Evolutionary conservation across 2,888 invertebrate genomes (phyloP), one percentile per base, ranked within the genome.

Genomic region (Hipparchia semele): DNA sequence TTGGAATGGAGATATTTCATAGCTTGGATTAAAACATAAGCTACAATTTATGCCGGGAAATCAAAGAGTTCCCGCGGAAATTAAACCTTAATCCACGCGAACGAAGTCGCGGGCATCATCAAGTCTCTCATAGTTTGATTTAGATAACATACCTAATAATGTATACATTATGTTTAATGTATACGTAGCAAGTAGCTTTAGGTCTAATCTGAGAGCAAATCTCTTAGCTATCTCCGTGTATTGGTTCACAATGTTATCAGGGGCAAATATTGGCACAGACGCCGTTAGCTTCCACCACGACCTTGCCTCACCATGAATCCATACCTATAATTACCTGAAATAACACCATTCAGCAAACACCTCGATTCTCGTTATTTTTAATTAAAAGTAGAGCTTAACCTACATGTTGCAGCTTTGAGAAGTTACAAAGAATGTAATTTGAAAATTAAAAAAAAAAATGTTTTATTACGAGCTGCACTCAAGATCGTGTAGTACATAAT

Each of bases 181-280:
- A 81, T 80, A 84, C 88, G 84, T 86, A 86, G 84, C 78, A 68
- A 77, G 80, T 83, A 83, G 90, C 89, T 92, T 90, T 91, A 79
- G 84, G 79, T 81, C 83, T 93, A 93, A 93, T 93, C 93, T 90
- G 73, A 89, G 87, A 88, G 88, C 85, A 93, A 93, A 94, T 92
- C 90, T 92, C 85, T 86, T 39, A 69, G 61, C 61, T 86, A 90
- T 89, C 90, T 85, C 85, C 84, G 84, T 84, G 86, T 92, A 92
- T 92, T 90, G 90, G 92, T 92, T 89, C 89, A 90, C 87, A 92
- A 88, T 89, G 90, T 92, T 93, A 93, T 94, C 92, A 86, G 86
- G 72, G 80, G 85, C 88, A 92, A 92, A 94, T 92, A 92, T 93
- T 93, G 84, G 87, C 86, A 78, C 76, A 84, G 86, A 85, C 85